A percentile compares a stretch with the other conserved stretches of the same genome.
Evolutionary conservation across 2,113 vertebrate species (phyloP).

Genomic region (Dicerorhinus sumatrensis): DNA sequence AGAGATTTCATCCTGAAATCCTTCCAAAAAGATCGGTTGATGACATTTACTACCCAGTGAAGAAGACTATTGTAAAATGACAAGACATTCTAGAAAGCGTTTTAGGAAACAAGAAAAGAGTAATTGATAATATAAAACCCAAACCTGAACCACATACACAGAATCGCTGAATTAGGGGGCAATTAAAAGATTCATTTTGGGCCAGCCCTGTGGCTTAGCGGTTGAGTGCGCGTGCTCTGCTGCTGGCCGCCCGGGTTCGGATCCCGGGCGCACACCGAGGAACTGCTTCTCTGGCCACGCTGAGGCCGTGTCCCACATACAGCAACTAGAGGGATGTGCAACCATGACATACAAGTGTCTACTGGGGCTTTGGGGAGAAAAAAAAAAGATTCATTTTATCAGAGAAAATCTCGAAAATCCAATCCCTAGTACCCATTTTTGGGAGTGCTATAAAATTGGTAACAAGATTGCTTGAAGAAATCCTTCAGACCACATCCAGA

Average conservation of each 20-base stretch:
- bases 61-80: background rate
- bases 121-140: background rate
- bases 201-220: too few species aligned
- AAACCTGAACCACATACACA: rapidly evolving
- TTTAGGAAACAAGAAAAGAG: background rate
- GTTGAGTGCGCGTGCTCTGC: too few species aligned
- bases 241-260: too few species aligned
- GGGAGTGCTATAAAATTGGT: background rate
- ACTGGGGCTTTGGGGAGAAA: too few species aligned
- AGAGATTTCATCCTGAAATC: background rate
- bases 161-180: background rate
- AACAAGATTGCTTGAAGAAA: background rate
- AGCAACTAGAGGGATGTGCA: too few species aligned
- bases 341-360: too few species aligned
- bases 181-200: background rate
- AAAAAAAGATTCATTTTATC: background rate
- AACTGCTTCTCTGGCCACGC: too few species aligned
- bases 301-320: too few species aligned
- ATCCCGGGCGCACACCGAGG: too few species aligned
- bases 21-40: background rate
- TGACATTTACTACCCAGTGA: rapidly evolving
- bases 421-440: rapidly evolving
- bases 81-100: background rate
- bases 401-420: background rate
- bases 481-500: background rate